Evolutionary conservation across 2,113 vertebrate species (phyloP), one percentile per base, ranked within the genome.

Genomic region (Menidia beryllina): DNA sequence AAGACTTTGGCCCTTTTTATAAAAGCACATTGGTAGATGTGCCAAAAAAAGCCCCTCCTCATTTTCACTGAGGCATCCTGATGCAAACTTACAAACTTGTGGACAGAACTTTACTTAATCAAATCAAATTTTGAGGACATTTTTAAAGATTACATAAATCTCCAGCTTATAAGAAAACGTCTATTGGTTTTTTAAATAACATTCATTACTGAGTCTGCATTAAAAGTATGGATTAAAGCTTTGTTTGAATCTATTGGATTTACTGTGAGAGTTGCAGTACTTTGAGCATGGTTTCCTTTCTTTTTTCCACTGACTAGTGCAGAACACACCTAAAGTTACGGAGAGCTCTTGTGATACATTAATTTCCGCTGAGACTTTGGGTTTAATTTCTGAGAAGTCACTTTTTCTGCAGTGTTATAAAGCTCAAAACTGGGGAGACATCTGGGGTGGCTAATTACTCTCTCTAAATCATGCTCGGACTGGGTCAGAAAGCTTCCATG

Each of bases 1-100:
- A 51, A 65, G 64, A 49, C 56, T 52, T 51, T 57, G 70, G 77
- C 62, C 47, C 30, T 23, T 36, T 26, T 10, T 73, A 58, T 62
- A 59, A 65, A 53, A 17, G n/a, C 56, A 61, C 55, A 68, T n/a
- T n/a, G n/a, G n/a, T n/a, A n/a, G n/a, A n/a, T 73, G 45, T 30
- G 48, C 50, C 26, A 60, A 19, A 41, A 41, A 66, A 19, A 12
- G 36, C 56, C 13, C 51, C 47, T 36, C 53, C 38, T 20, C 26
- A 20, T 14, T 38, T 20, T 19, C 64, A 27, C 49, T 45, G 65
- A 58, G 6, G 39, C 39, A 23, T 12, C 15, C 49, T 68, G 41
- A 39, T 47, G 43, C 19, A 38, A 51, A 48, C 43, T 45, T 63
- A 72, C 55, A 67, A 21, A 62, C 41, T 36, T 17, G 60, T 69